Base-by-base conservation (phyloP, 2,888 invertebrate genomes). In the Pseudococcus viburni region DNA sequence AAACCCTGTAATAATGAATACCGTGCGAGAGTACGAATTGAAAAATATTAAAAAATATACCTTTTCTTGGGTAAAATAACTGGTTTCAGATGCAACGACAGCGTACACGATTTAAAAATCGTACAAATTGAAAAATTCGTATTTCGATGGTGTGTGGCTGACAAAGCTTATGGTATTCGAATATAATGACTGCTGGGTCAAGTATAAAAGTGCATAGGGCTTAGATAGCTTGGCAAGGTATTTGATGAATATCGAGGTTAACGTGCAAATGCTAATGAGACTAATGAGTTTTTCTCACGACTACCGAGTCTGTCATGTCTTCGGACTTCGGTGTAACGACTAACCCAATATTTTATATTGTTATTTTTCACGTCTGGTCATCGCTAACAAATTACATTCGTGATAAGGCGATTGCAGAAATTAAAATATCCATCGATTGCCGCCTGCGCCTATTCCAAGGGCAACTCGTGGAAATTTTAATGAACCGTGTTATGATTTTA, bases 191-290 rank as follows among this genome's bases (percentile, higher is more conserved):
- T 15, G 73, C 17, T 12, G n/a, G 39, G 73, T 33, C 73, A 33
- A 73, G 73, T 73, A 73, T 19, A 33, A 73, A 73, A 73, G 73
- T 73, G 73, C 73, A 73, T 73, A 73, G 73, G 73, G 64, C 64
- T 12, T 73, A 33, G 73, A 73, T 73, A 33, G 33, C 3, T 51
- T 64, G 26, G 26, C 26, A 33, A 33, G 1, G 26, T 33, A 73
- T 73, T 73, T 33, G 73, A 73, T 33, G 73, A 33, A 73, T 73
- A 73, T 73, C 73, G 73, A 73, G 73, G 73, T 73, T 73, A 73
- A 73, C 73, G 73, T 73, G 73, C 73, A 73, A 73, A 73, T 73
- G 73, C 73, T 73, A 73, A 73, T 73, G 73, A 73, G 73, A 73
- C 73, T 73, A 73, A 73, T 73, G 73, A 73, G 73, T 73, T 73